Evolutionary conservation across 2,888 invertebrate genomes (phyloP), one percentile per base, ranked within the genome.

Genomic region (Thereva nobilitata): DNA sequence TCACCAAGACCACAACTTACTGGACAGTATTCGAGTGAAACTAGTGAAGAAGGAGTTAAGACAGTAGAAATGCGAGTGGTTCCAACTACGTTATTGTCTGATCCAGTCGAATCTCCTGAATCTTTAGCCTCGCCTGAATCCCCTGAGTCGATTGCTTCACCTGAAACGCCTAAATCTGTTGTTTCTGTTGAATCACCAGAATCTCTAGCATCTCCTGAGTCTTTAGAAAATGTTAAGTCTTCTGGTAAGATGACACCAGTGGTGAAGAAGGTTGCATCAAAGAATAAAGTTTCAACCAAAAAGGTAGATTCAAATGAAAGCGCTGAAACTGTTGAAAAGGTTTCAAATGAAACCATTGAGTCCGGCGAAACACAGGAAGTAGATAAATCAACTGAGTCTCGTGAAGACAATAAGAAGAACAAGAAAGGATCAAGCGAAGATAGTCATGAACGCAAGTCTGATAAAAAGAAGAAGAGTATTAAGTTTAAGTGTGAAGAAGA

Each of bases 401-500:
- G n/a, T 63, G 64, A 8, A 23, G 37, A 5, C n/a, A 23, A 23
- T 23, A 23, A 23, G 12, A 70, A 7, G 64, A 8, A 47, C 42
- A 52, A 0, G 44, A 47, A 47, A 35, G 5, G 5, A 52, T 4
- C 34, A 49, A 12, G n/a, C 12, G 10, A 10, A 55, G 41, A 10
- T n/a, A 55, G 9, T 41, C 55, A 4, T 5, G 44, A 56, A 34
- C 42, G 44, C 9, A 42, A 59, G 8, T 44, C 56, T 1, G 37
- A 23, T 37, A 12, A 34, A 7, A 52, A 35, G 35, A 64, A 49
- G 12, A 40, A 42, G 5, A 61, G 23, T 8, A 41, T 40, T n/a
- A 52, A 66, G 6, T 72, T 72, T 44, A 52, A 57, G 9, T 74
- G 73, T 35, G 8, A 47, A 7, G 63, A 66, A 9, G 67, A 69